phyloP scores from a whole-genome alignment of 2,797 vertebrate genomes.

The Masticophis lateralis region DNA sequence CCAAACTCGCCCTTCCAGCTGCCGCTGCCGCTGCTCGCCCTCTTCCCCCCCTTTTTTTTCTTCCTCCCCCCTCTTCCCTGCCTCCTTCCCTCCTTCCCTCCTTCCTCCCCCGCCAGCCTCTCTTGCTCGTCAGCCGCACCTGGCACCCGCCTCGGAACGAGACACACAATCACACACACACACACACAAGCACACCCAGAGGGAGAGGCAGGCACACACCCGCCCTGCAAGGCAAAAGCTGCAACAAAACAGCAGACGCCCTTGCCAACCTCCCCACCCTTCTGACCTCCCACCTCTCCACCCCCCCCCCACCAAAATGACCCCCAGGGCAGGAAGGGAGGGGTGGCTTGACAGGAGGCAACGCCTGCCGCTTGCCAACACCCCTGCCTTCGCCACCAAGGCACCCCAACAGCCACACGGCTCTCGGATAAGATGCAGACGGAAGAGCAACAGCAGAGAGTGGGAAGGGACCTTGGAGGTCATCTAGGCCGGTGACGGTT shows the following conservation, averaged over 20 bases:
- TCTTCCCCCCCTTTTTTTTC: too few relatives aligned
- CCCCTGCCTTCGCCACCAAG: neutral
- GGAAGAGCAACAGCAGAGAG: too few relatives aligned
- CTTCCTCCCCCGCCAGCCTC: too few relatives aligned
- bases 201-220: neutral
- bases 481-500: too few relatives aligned
- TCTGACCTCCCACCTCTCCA: too few relatives aligned
- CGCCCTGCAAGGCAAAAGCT: constrained; percentile 35
- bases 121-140: constrained; percentile 61
- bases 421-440: too few relatives aligned
- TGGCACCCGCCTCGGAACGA: constrained; percentile 47
- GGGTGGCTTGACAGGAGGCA: constrained; percentile 51
- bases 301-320: neutral
- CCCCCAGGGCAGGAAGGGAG: constrained; percentile 74
- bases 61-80: neutral
- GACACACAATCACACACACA: constrained; percentile 1
- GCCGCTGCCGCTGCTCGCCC: neutral
- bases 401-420: neutral
- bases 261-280: neutral
- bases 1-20: constrained; percentile 67
- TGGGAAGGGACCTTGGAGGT: too few relatives aligned
- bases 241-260: constrained; percentile 25
- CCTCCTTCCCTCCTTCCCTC: too few relatives aligned
- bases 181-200: neutral
- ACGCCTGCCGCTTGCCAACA: constrained; percentile 30